These are phyloP conservation scores for Ibidorhyncha struthersii DNA, from an alignment of 2,113 vertebrate genomes.

Conservation along the genomic window DNA sequence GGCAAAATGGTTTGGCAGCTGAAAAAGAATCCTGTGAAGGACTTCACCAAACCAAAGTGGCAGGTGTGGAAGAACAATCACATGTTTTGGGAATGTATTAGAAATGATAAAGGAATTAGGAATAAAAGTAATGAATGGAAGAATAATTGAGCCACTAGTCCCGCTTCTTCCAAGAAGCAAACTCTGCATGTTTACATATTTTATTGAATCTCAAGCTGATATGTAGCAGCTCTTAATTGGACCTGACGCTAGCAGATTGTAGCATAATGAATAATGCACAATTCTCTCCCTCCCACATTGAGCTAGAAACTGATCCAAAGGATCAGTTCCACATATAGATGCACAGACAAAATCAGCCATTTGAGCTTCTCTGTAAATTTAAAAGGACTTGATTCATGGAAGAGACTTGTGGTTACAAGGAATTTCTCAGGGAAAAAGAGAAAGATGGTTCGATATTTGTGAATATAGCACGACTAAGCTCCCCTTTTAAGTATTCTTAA, in stretches of 20 bases:
- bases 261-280: neutral
- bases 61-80: neutral
- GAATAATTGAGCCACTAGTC: neutral
- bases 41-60: neutral
- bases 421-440: neutral
- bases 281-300: neutral
- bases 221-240: neutral
- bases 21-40: neutral
- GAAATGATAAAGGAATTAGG: neutral
- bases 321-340: neutral
- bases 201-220: neutral
- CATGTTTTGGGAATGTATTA: neutral
- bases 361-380: neutral
- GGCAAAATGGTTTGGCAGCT: neutral
- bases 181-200: neutral
- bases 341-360: neutral
- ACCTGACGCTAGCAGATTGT: neutral
- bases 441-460: neutral
- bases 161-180: neutral
- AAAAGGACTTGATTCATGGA: neutral
- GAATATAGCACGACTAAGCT: neutral
- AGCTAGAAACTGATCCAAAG: neutral
- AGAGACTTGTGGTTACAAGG: neutral
- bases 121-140: neutral
- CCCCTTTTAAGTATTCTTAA: neutral